Base-by-base conservation (phyloP, 2,797 vertebrate genomes). In the Gadopsis marmoratus region DNA sequence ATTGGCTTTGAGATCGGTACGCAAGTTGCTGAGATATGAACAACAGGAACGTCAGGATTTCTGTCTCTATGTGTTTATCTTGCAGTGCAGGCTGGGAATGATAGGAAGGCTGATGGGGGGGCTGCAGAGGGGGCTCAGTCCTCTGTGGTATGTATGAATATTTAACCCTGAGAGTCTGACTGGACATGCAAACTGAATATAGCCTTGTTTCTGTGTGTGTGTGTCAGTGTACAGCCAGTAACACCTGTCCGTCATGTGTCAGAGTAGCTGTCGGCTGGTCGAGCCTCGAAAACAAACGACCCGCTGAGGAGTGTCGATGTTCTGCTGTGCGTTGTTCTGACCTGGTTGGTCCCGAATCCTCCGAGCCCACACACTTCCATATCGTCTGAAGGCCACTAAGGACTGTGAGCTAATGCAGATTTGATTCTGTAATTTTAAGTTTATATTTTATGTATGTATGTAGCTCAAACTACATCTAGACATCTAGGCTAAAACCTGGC, bases 241-340 rank as follows among this genome's bases (percentile, higher is more conserved):
- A 48, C 83, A 80, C 70, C 60, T 83, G 77, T 71, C 81, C 47
- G 47, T 87, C 76, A 78, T 66, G 41, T 70, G 45, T 73, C 67
- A 73, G 35, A 61, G 37, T 11, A 29, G 60, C 62, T 58, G 45
- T 59, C 51, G 26, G 29, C 68, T 67, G 47, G 63, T 78, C 56
- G n/a, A 63, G 47, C 29, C 48, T 68, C 5, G 8, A 54, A 21
- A 55, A n/a, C 43, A 37, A 9, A 31, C 33, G 4, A 19, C n/a
- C 45, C 19, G 12, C 37, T 51, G 11, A 31, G 11, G 17, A 54
- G 14, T 7, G 23, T 23, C 35, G 21, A 19, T 47, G 51, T 35
- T 65, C 14, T 65, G 61, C 7, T 37, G 51, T n/a, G 48, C 31
- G 47, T 8, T 10, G 6, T 14, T 60, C n/a, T 51, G 45, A 23